Percentiles rank a stretch among this genome's conserved stretches.
Conservation (phyloP, 2,113 vertebrate genomes). For the Lanius ludovicianus region DNA sequence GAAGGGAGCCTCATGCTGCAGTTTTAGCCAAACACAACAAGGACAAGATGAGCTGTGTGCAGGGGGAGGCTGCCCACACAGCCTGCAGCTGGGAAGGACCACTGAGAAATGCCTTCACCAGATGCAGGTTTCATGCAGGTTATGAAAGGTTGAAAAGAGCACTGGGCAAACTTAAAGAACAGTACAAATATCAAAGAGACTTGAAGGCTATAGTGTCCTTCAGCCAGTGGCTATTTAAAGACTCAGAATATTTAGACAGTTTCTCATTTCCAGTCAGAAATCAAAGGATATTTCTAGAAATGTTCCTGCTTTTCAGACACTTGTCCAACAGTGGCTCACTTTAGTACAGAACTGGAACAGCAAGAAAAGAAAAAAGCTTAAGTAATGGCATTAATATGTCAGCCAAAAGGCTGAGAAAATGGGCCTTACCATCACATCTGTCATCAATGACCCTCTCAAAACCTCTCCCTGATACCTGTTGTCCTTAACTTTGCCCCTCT, state of each 20-base stretch:
- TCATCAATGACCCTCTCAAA: background rate
- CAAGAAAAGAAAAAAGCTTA: background rate
- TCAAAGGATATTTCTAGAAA: slow-evolving; percentile 1
- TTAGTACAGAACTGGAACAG: background rate
- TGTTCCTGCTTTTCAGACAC: background rate
- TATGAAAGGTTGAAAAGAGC: background rate
- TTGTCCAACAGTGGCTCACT: background rate
- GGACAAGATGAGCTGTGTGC: background rate
- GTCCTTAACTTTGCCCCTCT: background rate
- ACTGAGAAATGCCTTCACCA: background rate
- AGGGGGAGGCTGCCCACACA: background rate
- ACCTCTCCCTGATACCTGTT: background rate
- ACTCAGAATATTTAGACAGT: background rate
- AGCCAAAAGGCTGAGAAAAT: background rate
- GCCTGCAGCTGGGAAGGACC: background rate
- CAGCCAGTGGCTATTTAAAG: background rate
- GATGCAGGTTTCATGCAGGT: background rate
- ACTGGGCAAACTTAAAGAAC: background rate
- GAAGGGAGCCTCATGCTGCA: background rate
- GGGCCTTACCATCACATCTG: background rate
- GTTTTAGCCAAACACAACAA: background rate
- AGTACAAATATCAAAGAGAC: background rate
- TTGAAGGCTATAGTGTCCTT: background rate
- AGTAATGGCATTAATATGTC: background rate
- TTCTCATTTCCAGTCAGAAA: slow-evolving; percentile 24